phyloP scores from a whole-genome alignment of 1,140 invertebrate species.

The Druon quercuslanigerum region DNA sequence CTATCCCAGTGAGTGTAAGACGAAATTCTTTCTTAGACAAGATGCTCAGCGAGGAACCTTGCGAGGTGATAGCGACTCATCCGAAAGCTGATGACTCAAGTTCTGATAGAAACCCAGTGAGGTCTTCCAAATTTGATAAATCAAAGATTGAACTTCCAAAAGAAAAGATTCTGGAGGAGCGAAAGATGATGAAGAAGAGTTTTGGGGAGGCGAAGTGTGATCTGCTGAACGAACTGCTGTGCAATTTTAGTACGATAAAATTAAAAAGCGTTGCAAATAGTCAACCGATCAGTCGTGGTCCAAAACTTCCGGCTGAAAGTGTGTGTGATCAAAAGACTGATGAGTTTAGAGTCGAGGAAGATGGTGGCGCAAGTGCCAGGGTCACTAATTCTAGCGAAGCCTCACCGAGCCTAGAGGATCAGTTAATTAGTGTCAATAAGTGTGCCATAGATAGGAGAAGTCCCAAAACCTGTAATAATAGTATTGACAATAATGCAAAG shows the following conservation, averaged over 20 bases:
- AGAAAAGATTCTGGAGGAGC: not conserved
- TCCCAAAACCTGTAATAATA: conserved; percentile 59
- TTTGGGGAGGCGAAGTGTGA: conserved; percentile 60
- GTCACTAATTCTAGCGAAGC: conserved; percentile 2
- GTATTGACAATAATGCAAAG: conserved; percentile 71
- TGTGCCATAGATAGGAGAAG: conserved; percentile 69
- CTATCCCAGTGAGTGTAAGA: conserved; percentile 35
- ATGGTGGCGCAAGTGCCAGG: conserved; percentile 1
- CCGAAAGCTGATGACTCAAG: conserved; percentile 37
- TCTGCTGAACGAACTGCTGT: conserved; percentile 67
- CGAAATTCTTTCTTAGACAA: conserved; percentile 63
- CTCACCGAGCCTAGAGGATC: conserved; percentile 25
- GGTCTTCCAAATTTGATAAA: not conserved
- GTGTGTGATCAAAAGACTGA: conserved; percentile 65
- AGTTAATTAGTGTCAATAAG: conserved; percentile 55
- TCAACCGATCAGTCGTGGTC: not conserved
- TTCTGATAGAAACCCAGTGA: not conserved
- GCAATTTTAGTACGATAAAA: conserved; percentile 67
- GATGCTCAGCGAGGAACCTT: conserved; percentile 59
- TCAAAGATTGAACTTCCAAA: not conserved
- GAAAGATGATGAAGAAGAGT: conserved; percentile 43
- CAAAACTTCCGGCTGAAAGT: conserved; percentile 1
- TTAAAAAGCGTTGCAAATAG: conserved; percentile 50
- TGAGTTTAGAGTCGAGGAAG: conserved; percentile 34
- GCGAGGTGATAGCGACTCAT: conserved; percentile 52